Evolutionary conservation across 2,797 vertebrate genomes (phyloP).

Genomic region (Trachurus trachurus): DNA sequence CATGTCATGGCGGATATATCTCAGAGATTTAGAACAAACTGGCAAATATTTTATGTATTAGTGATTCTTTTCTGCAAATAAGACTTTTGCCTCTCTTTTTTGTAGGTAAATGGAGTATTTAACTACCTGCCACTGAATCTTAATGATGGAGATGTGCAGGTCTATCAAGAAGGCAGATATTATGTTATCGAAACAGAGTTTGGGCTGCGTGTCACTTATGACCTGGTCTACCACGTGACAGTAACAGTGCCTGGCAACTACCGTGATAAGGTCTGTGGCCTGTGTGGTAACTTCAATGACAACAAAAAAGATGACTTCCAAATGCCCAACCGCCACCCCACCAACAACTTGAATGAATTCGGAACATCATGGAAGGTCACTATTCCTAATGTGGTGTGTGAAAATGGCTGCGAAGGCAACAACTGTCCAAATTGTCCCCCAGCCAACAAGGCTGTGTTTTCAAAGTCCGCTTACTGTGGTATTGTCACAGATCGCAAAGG

Average conservation of each 20-base stretch:
- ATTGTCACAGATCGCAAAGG: conserved; percentile 71
- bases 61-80: background rate
- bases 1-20: background rate
- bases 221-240: conserved; percentile 75
- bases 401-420: conserved; percentile 71
- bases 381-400: conserved; percentile 69
- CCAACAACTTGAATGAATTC: conserved; percentile 76
- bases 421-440: conserved; percentile 71
- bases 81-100: background rate
- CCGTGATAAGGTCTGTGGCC: conserved; percentile 74
- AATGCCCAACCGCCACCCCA: conserved; percentile 72
- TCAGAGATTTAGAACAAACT: background rate
- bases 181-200: conserved; percentile 76
- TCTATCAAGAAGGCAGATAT: conserved; percentile 68
- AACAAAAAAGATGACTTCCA: conserved; percentile 77
- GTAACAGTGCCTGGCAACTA: conserved; percentile 83
- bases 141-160: conserved; percentile 67
- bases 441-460: conserved; percentile 67
- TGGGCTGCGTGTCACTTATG: conserved; percentile 82
- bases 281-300: conserved; percentile 85
- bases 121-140: conserved; percentile 78
- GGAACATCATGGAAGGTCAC: conserved; percentile 76
- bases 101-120: conserved; percentile 81
- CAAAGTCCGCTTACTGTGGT: conserved; percentile 74
- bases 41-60: background rate